Conservation (phyloP, 2,888 invertebrate species). For the Agonopterix heracliana region DNA sequence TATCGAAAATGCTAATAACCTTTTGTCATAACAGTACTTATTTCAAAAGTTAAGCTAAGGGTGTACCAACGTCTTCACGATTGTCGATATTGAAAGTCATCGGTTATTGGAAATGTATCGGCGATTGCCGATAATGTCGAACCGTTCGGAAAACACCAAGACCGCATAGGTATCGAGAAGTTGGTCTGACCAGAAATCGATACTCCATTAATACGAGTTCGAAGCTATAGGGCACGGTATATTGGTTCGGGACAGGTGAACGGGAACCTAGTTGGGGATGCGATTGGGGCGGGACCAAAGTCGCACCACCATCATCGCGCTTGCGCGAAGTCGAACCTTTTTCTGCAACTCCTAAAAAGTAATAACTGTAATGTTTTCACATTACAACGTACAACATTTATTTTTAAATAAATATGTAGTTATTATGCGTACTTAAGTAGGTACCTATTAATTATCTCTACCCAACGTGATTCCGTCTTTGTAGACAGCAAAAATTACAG, state of each 20-base stretch:
- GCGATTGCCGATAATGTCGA: conserved; percentile 75
- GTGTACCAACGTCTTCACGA: background rate
- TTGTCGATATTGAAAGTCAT: conserved; percentile 32
- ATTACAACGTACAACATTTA: too few species aligned
- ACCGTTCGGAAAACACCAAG: conserved; percentile 75
- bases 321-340: conserved; percentile 41
- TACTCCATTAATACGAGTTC: conserved; percentile 64
- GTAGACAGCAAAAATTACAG: too few species aligned
- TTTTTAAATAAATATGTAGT: too few species aligned
- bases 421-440: too few species aligned
- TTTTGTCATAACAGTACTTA: background rate
- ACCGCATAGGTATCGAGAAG: conserved; percentile 54
- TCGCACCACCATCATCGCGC: conserved; percentile 34
- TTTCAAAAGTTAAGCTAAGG: background rate
- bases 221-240: conserved; percentile 57
- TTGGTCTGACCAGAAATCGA: conserved; percentile 68
- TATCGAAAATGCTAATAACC: too few species aligned
- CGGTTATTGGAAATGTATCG: conserved; percentile 65
- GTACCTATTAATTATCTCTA: too few species aligned
- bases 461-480: too few species aligned
- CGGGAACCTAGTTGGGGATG: conserved; percentile 32
- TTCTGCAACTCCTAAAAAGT: too few species aligned
- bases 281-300: conserved; percentile 31
- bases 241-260: conserved; percentile 56
- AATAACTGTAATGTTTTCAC: too few species aligned